phyloP scores from a whole-genome alignment of 1,140 invertebrate genomes.

The Drosophila mauritiana region DNA sequence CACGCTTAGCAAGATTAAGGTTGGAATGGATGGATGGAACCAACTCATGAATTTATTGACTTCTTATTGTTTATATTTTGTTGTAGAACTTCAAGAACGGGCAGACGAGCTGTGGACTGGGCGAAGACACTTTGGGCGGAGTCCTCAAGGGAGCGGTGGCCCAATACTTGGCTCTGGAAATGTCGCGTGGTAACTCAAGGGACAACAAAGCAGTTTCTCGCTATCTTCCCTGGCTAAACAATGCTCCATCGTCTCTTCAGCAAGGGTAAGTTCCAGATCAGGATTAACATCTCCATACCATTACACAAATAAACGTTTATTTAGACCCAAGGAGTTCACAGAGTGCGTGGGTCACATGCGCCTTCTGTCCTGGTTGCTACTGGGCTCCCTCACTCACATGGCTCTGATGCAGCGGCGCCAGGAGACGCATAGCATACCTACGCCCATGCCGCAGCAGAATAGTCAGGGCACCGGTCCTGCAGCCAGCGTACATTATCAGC shows the following conservation, averaged over 20 bases:
- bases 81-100: conserved; percentile 92
- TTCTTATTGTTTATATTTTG: neutral
- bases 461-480: conserved; percentile 32
- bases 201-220: conserved; percentile 93
- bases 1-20: conserved; percentile 98
- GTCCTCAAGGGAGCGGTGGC: conserved; percentile 97
- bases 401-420: conserved; percentile 85
- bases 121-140: conserved; percentile 97
- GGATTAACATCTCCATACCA: no score
- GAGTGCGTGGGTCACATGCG: conserved; percentile 98
- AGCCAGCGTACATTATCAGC: conserved; percentile 73
- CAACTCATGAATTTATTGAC: no score
- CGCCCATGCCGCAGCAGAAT: conserved; percentile 45
- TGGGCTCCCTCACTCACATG: conserved; percentile 96
- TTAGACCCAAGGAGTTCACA: conserved; percentile 94
- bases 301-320: conserved; percentile 18
- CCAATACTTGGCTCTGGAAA: conserved; percentile 97
- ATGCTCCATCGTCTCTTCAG: conserved; percentile 92
- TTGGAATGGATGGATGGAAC: conserved; percentile 89
- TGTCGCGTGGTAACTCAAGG: conserved; percentile 93
- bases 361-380: conserved; percentile 96
- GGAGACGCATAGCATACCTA: conserved; percentile 65
- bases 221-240: conserved; percentile 97
- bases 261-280: conserved; percentile 87
- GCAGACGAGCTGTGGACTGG: conserved; percentile 90